Percentiles rank a stretch among this genome's conserved stretches.
Evolutionary conservation across 2,797 vertebrate species (phyloP).

Genomic region (Sternarchorhynchus goeldii): DNA sequence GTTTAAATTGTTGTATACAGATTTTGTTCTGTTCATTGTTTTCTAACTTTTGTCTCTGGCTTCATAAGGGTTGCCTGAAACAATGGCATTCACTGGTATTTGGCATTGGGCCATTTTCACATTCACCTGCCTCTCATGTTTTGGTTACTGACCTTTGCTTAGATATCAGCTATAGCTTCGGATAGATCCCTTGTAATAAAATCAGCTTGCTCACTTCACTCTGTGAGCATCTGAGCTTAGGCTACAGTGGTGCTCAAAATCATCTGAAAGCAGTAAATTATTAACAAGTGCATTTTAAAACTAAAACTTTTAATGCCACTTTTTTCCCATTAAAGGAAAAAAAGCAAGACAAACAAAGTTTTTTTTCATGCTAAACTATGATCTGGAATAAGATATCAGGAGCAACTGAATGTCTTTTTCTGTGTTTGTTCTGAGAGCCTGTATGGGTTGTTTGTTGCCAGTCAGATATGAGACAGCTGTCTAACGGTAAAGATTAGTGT

Average conservation of each 20-base stretch:
- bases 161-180: too few species aligned
- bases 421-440: constrained; percentile 40
- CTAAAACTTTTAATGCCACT: constrained; percentile 9
- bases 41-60: background rate
- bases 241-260: too few species aligned
- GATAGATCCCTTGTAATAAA: too few species aligned
- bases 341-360: constrained; percentile 1
- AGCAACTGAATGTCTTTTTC: constrained; percentile 41
- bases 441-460: constrained; percentile 24
- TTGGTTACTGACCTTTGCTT: too few species aligned
- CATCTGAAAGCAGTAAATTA: too few species aligned
- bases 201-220: too few species aligned
- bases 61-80: too few species aligned
- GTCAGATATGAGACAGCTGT: constrained; percentile 64
- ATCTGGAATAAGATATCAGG: constrained; percentile 20
- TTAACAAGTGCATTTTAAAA: background rate
- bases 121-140: too few species aligned
- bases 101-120: too few species aligned
- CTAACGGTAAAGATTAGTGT: constrained; percentile 57
- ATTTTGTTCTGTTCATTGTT: constrained; percentile 24
- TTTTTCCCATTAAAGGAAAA: constrained; percentile 29
- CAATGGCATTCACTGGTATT: too few species aligned
- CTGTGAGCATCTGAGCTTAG: too few species aligned
- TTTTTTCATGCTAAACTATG: background rate
- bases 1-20: constrained; percentile 19